A percentile compares a stretch with the other conserved stretches of the same genome.
These are phyloP conservation scores for Scaeva pyrastri DNA, from an alignment of 2,888 invertebrate genomes.

Conservation along the genomic window DNA sequence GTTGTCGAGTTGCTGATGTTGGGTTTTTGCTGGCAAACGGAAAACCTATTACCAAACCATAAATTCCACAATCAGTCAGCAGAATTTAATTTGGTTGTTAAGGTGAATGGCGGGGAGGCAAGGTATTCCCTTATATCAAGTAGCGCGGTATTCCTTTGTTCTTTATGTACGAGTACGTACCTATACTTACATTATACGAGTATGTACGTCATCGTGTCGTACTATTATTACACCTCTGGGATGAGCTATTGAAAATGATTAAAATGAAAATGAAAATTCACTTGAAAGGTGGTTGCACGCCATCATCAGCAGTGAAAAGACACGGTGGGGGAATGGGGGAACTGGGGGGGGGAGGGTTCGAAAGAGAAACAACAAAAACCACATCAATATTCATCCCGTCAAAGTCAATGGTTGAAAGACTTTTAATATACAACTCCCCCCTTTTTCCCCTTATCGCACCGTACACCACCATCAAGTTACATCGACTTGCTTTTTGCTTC, in stretches of 20 bases:
- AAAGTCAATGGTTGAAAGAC: constrained; percentile 28
- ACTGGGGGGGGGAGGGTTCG: not conserved
- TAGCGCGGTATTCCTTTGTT: constrained; percentile 48
- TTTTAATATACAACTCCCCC: no score
- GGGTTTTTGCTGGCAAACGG: constrained; percentile 11
- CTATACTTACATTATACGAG: not conserved
- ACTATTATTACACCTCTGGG: constrained; percentile 20
- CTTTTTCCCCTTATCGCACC: not conserved
- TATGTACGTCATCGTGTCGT: not conserved
- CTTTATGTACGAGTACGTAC: not conserved
- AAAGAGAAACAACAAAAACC: constrained; percentile 40
- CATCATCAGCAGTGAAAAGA: not conserved
- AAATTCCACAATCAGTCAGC: constrained; percentile 47
- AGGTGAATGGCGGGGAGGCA: not conserved
- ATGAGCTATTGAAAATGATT: constrained; percentile 33
- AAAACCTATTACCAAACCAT: constrained; percentile 48
- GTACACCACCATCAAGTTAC: not conserved
- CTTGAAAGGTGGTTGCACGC: constrained; percentile 11
- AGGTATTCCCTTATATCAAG: not conserved
- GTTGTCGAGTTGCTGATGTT: not conserved
- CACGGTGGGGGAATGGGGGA: no score
- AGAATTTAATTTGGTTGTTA: constrained; percentile 56
- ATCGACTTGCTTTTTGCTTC: not conserved
- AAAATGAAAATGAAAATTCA: constrained; percentile 37
- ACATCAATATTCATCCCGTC: constrained; percentile 57